Evolutionary conservation across 2,113 vertebrate genomes (phyloP).

Genomic region (Entosphenus tridentatus): DNA sequence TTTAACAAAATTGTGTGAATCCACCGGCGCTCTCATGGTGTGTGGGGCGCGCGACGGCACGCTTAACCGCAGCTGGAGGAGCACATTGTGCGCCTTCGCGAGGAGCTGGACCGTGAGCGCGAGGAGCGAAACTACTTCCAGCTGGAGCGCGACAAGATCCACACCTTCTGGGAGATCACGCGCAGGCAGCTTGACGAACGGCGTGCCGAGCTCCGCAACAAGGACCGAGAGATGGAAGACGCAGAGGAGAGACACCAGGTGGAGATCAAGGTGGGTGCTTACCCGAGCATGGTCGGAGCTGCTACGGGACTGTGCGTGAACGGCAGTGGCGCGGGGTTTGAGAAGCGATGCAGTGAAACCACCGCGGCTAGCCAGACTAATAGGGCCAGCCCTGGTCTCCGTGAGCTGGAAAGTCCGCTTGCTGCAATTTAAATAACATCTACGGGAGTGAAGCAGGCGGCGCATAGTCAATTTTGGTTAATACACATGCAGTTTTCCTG

Average conservation of each 20-base stretch:
- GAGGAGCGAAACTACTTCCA: slow-evolving; percentile 79
- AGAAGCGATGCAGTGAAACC: too few species aligned
- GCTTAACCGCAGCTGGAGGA: slow-evolving; percentile 36
- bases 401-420: too few species aligned
- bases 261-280: slow-evolving; percentile 45
- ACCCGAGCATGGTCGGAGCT: too few species aligned
- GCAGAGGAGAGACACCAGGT: slow-evolving; percentile 47
- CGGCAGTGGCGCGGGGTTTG: too few species aligned
- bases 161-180: slow-evolving; percentile 53
- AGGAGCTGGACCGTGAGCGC: slow-evolving; percentile 58
- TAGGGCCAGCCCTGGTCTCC: too few species aligned
- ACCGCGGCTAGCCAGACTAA: too few species aligned
- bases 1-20: slow-evolving; percentile 7
- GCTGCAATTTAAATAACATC: too few species aligned
- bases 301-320: too few species aligned
- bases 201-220: slow-evolving; percentile 33
- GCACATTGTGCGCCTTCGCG: slow-evolving; percentile 30
- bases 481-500: too few species aligned
- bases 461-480: too few species aligned
- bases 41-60: neutral
- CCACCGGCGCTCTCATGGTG: neutral
- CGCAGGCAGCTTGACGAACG: slow-evolving; percentile 43
- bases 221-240: slow-evolving; percentile 51
- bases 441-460: too few species aligned
- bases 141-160: slow-evolving; percentile 53